Conservation (phyloP, 1,140 invertebrate species). For the Drosophila funebris region DNA sequence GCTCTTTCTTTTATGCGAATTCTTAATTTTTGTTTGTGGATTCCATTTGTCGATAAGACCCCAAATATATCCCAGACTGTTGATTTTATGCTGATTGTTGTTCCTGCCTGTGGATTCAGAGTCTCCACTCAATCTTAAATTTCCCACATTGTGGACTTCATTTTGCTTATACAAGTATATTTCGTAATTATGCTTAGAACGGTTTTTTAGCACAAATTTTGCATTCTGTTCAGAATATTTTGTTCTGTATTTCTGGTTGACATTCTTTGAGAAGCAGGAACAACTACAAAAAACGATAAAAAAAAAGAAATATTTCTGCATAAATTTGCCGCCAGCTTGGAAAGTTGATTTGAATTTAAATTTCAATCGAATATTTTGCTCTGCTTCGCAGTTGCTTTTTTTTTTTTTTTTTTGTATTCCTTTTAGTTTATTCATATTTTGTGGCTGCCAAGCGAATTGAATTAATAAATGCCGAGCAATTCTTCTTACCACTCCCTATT, state of each 20-base stretch:
- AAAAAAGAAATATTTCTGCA: slow-evolving; percentile 32
- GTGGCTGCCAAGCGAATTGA: slow-evolving; percentile 28
- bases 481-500: background rate
- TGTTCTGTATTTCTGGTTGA: slow-evolving; percentile 20
- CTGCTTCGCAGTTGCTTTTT: background rate
- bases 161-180: slow-evolving; percentile 41
- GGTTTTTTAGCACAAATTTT: slow-evolving; percentile 38
- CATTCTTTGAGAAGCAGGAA: slow-evolving; percentile 24
- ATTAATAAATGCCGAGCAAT: slow-evolving; percentile 40
- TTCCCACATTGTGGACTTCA: background rate
- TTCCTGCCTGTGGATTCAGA: background rate
- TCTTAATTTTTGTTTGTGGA: slow-evolving; percentile 1
- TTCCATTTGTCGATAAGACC: background rate
- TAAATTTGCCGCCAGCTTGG: slow-evolving; percentile 44
- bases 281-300: background rate
- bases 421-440: slow-evolving; percentile 28
- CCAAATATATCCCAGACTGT: background rate
- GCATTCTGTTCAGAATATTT: slow-evolving; percentile 38
- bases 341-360: slow-evolving; percentile 55
- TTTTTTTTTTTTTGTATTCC: background rate
- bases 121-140: background rate
- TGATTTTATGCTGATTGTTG: no score
- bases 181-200: slow-evolving; percentile 41
- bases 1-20: background rate
- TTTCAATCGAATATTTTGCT: slow-evolving; percentile 44